phyloP scores from a whole-genome alignment of 2,888 invertebrate genomes.

The Xestia c-nigrum region DNA sequence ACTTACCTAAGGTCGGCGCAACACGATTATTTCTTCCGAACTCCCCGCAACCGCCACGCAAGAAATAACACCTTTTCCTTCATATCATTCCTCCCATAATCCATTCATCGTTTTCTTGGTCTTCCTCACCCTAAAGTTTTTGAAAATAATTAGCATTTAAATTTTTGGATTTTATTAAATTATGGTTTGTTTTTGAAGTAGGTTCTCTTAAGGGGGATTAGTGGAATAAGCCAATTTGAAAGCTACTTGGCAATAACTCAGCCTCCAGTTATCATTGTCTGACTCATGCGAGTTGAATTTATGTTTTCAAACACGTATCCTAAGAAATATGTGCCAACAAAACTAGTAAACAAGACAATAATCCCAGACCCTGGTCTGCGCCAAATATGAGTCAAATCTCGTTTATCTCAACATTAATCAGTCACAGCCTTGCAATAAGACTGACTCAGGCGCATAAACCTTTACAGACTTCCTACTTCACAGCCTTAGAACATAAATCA shows the following conservation, averaged over 20 bases:
- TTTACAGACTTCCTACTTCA: constrained; percentile 51
- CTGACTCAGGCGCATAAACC: constrained; percentile 50
- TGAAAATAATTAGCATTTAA: no score
- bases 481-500: constrained; percentile 24
- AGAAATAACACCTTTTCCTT: no score
- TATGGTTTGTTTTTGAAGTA: no score
- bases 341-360: constrained; percentile 25
- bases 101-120: no score
- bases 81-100: no score
- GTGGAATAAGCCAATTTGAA: no score
- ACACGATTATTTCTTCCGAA: no score
- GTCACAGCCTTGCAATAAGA: constrained; percentile 52
- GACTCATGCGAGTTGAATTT: not conserved
- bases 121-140: no score
- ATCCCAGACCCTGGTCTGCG: constrained; percentile 9
- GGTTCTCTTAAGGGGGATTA: no score
- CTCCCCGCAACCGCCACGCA: no score
- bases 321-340: constrained; percentile 9
- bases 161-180: no score
- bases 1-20: no score
- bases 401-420: constrained; percentile 48
- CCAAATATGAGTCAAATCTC: constrained; percentile 39
- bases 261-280: not conserved
- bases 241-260: not conserved
- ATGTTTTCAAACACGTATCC: not conserved